Percentiles rank a stretch among this genome's conserved stretches.
phyloP scores from a whole-genome alignment of 1,140 invertebrate species.

The Cherax quadricarinatus region DNA sequence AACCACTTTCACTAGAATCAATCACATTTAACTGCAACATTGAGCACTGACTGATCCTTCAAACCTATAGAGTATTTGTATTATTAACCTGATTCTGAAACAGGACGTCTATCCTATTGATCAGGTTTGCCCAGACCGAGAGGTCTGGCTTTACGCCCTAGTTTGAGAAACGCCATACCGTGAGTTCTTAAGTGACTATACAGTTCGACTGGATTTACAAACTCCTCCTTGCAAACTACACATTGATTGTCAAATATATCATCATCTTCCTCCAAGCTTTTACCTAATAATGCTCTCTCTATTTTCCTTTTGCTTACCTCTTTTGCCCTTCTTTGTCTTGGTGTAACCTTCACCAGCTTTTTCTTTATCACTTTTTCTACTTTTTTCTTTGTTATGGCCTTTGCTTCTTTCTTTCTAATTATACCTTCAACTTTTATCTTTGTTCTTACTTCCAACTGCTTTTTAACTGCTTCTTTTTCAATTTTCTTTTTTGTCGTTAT shows the following conservation, averaged over 20 bases:
- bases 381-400: neutral
- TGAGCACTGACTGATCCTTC: neutral
- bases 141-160: conserved; percentile 65
- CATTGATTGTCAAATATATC: conserved; percentile 61
- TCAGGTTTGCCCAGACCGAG: conserved; percentile 45
- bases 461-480: conserved; percentile 7
- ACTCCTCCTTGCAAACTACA: conserved; percentile 70
- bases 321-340: neutral
- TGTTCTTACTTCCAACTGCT: neutral
- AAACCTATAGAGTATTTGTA: neutral
- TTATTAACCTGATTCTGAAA: neutral
- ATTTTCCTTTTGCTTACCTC: neutral
- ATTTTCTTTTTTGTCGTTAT: conserved; percentile 14
- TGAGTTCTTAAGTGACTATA: conserved; percentile 73
- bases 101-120: conserved; percentile 6
- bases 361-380: conserved; percentile 5
- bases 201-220: conserved; percentile 52
- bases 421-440: conserved; percentile 18
- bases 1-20: neutral
- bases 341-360: neutral
- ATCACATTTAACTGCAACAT: neutral
- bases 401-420: conserved; percentile 6
- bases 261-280: conserved; percentile 29
- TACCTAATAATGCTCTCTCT: neutral
- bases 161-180: conserved; percentile 72